Base-by-base conservation (phyloP, 2,113 vertebrate genomes). In the Alexandromys fortis region DNA sequence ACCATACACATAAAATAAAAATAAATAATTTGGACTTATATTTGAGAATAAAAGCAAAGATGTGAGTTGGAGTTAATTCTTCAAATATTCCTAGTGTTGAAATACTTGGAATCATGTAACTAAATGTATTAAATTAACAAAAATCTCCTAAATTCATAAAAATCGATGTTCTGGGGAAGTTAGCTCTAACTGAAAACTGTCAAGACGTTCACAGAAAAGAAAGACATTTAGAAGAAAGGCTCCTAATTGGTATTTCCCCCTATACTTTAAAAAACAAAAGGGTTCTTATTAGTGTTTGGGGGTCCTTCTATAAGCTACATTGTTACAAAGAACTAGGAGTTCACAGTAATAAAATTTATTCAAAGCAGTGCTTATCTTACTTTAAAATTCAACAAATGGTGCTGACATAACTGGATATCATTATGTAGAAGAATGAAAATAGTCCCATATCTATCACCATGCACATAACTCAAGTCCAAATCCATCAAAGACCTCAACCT, bases 281-380 rank as follows among this genome's bases (percentile, higher is more conserved):
- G 65, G 70, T 9, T 30, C 1, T 21, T 89, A 47, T 12, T 26
- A 81, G 14, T 91, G 45, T 75, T 93, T 63, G 73, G 30, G 76
- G 35, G 86, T 9, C 7, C 28, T 92, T 70, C 16, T 58, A 52
- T 33, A 42, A 75, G 5, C 28, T 12, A 77, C 92, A 42, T 86
- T 91, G 49, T 70, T 96, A 97, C 87, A 45, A 95, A 97, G 87
- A 55, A 45, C 94, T 93, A 93, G 55, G 76, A 94, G 75, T 97
- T 94, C 89, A 91, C 0, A 63, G 89, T 96, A 94, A 90, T 89
- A 79, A 11, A 96, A 67, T 94, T 97, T 97, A 28, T 78, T 96
- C 38, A 89, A 82, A 96, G 19, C 88, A 63, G 14, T 95, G 45
- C 89, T 92, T 93, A 92, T 96, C 77, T 95, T 19, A 93, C 65